Conservation (phyloP, 2,113 vertebrate genomes). For the Junco hyemalis region DNA sequence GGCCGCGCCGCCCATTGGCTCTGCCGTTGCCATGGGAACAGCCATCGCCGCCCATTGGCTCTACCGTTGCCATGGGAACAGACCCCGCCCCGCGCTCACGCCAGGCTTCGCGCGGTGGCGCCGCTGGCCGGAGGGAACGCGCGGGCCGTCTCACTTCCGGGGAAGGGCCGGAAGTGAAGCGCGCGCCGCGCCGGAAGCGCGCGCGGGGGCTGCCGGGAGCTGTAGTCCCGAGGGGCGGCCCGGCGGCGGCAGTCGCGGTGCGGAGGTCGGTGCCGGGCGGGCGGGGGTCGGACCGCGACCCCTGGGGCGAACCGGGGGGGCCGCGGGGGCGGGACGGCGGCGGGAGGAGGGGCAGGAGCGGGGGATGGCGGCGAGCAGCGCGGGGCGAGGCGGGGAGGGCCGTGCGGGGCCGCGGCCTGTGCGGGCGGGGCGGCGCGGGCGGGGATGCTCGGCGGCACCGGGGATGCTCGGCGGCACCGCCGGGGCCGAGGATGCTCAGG, state of each 20-base stretch:
- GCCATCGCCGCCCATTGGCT: rapidly evolving
- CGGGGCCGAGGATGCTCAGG: not conserved
- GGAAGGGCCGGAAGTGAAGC: not conserved
- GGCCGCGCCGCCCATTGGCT: not conserved
- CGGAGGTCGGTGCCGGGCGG: not conserved
- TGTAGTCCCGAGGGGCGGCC: not conserved
- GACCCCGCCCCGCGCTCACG: not conserved
- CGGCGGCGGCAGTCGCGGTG: not conserved
- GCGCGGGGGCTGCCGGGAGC: not conserved
- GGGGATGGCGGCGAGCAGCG: no score
- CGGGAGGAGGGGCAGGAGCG: no score
- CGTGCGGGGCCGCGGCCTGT: no score
- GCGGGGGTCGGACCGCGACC: not conserved
- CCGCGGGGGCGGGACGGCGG: no score
- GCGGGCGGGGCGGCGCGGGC: no score
- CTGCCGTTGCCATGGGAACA: not conserved
- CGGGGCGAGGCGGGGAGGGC: no score
- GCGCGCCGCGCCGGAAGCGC: not conserved
- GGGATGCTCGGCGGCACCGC: not conserved
- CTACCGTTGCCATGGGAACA: not conserved
- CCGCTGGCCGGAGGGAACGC: not conserved
- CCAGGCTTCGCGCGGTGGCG: rapidly evolving
- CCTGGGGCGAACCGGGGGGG: no score
- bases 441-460: no score
- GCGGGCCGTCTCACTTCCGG: not conserved